These are phyloP conservation scores for Oxyruncus cristatus DNA, from an alignment of 2,113 vertebrate genomes.

Conservation along the genomic window DNA sequence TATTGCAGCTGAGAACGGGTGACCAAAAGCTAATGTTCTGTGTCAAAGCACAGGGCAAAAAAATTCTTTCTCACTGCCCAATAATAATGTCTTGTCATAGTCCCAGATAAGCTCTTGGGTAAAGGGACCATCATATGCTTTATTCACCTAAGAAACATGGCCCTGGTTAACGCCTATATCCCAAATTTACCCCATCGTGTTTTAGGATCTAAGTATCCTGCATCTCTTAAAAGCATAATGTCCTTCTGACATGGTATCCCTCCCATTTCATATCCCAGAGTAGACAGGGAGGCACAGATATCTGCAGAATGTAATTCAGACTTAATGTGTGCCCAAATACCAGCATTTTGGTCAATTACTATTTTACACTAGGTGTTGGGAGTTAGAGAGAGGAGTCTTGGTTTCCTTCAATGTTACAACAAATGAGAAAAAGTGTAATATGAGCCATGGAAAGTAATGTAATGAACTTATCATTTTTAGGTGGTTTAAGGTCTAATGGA, in stretches of 20 bases:
- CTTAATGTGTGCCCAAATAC: neutral
- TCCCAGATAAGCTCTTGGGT: neutral
- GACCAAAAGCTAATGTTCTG: neutral
- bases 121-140: neutral
- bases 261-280: neutral
- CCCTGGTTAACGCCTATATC: neutral
- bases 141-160: neutral
- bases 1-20: neutral
- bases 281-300: neutral
- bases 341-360: neutral
- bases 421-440: neutral
- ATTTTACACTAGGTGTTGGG: neutral
- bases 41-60: neutral
- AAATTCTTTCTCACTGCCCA: neutral
- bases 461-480: neutral
- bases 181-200: neutral
- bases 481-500: neutral
- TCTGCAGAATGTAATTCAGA: neutral
- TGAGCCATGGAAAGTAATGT: neutral
- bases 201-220: neutral
- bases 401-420: neutral
- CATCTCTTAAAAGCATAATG: neutral
- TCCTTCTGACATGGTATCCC: rapidly evolving
- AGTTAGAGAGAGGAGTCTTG: neutral
- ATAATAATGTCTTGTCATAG: neutral